Percentiles rank a stretch among this genome's conserved stretches.
Evolutionary conservation across 2,888 invertebrate genomes (phyloP).

Genomic region (Polia nebulosa): DNA sequence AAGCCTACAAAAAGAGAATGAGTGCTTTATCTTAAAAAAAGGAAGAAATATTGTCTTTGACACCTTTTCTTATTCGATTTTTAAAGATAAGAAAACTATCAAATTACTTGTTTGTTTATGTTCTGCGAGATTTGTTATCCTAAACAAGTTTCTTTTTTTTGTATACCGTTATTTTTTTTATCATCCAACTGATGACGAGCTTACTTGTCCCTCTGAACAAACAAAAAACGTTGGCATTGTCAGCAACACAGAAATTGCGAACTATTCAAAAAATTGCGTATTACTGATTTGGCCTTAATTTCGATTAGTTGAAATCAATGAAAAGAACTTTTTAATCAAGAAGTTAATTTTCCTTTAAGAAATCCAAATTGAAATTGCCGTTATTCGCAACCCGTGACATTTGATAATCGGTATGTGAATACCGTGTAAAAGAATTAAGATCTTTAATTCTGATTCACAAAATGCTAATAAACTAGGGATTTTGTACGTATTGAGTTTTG

Average conservation of each 20-base stretch:
- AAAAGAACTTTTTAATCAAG: slow-evolving; percentile 66
- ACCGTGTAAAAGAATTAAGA: slow-evolving; percentile 65
- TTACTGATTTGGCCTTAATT: slow-evolving; percentile 60
- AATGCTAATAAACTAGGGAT: slow-evolving; percentile 44
- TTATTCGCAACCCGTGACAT: slow-evolving; percentile 66
- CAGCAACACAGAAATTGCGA: slow-evolving; percentile 28
- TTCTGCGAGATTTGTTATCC: slow-evolving; percentile 36
- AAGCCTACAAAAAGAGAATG: slow-evolving; percentile 20
- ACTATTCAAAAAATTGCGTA: slow-evolving; percentile 27
- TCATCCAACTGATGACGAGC: not conserved
- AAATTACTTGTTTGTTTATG: slow-evolving; percentile 57
- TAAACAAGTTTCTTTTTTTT: slow-evolving; percentile 6
- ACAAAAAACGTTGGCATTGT: slow-evolving; percentile 21
- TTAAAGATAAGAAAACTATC: slow-evolving; percentile 47
- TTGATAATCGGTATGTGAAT: slow-evolving; percentile 66
- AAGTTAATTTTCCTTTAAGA: slow-evolving; percentile 65
- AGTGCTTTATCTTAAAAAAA: slow-evolving; percentile 31
- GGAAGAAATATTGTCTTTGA: slow-evolving; percentile 38
- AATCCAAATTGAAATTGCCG: slow-evolving; percentile 65
- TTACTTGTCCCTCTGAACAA: slow-evolving; percentile 7
- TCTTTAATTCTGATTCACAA: slow-evolving; percentile 56
- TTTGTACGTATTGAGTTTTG: slow-evolving; percentile 28
- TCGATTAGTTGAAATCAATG: slow-evolving; percentile 62
- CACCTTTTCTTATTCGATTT: slow-evolving; percentile 52
- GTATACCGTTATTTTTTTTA: slow-evolving; percentile 30